phyloP scores from a whole-genome alignment of 1,140 invertebrate genomes.

The Drosophila sp. region DNA sequence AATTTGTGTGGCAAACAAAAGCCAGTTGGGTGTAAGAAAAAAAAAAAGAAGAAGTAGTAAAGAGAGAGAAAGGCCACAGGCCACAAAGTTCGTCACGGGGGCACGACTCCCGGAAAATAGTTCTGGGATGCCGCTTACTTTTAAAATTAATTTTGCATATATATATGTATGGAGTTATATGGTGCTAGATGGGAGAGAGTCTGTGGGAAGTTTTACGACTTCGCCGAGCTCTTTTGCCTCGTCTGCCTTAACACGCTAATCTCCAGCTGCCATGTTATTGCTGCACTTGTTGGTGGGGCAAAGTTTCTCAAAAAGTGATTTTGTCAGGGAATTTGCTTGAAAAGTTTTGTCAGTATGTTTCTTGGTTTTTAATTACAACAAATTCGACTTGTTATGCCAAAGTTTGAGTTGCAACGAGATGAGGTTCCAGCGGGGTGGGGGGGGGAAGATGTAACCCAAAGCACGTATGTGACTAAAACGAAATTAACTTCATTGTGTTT shows the following conservation, averaged over 20 bases:
- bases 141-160: slow-evolving; percentile 77
- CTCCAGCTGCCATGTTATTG: slow-evolving; percentile 80
- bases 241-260: slow-evolving; percentile 72
- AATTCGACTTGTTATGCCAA: slow-evolving; percentile 74
- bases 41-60: not conserved
- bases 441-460: slow-evolving; percentile 1
- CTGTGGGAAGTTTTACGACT: slow-evolving; percentile 67
- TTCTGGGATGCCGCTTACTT: slow-evolving; percentile 57
- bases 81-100: slow-evolving; percentile 56
- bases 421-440: not conserved
- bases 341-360: slow-evolving; percentile 71
- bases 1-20: slow-evolving; percentile 80
- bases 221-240: slow-evolving; percentile 36
- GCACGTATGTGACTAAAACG: slow-evolving; percentile 71
- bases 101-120: slow-evolving; percentile 50
- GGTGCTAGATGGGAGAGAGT: slow-evolving; percentile 12
- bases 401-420: slow-evolving; percentile 51
- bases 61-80: slow-evolving; percentile 25
- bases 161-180: slow-evolving; percentile 31
- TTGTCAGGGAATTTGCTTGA: slow-evolving; percentile 43
- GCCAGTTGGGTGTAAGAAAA: slow-evolving; percentile 47
- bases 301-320: slow-evolving; percentile 79
- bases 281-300: slow-evolving; percentile 71
- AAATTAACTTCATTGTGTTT: slow-evolving; percentile 73
- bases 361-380: slow-evolving; percentile 78